Conservation (phyloP, 2,888 invertebrate species). For the Andrena praecox region DNA sequence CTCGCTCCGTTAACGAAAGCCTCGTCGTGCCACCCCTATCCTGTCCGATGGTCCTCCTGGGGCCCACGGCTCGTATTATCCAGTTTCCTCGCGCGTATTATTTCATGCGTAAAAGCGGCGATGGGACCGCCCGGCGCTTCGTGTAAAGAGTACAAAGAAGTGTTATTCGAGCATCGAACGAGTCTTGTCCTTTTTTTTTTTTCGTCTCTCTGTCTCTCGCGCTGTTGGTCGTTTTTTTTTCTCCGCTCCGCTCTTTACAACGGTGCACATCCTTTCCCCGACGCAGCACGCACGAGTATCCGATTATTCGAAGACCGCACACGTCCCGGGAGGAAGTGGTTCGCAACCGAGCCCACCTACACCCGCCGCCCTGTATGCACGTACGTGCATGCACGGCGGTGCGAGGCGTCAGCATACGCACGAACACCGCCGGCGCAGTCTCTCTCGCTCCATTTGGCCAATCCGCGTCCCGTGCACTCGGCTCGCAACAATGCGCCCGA, state of each 20-base stretch:
- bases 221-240: slow-evolving; percentile 2
- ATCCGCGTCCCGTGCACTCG: slow-evolving; percentile 68
- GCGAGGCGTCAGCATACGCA: slow-evolving; percentile 49
- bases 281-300: slow-evolving; percentile 78
- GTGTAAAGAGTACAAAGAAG: slow-evolving; percentile 61
- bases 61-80: slow-evolving; percentile 38
- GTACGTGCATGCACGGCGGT: slow-evolving; percentile 22
- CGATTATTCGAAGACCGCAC: slow-evolving; percentile 81
- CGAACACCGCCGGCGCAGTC: slow-evolving; percentile 42
- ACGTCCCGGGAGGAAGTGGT: slow-evolving; percentile 80
- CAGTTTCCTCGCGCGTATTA: slow-evolving; percentile 43
- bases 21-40: not conserved
- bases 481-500: slow-evolving; percentile 77
- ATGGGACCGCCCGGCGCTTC: slow-evolving; percentile 36
- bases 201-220: not conserved
- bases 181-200: slow-evolving; percentile 35
- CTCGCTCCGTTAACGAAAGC: slow-evolving; percentile 36
- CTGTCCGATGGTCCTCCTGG: not conserved
- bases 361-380: slow-evolving; percentile 26
- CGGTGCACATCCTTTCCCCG: slow-evolving; percentile 70
- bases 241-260: slow-evolving; percentile 48
- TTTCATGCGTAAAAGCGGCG: slow-evolving; percentile 59
- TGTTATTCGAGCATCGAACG: slow-evolving; percentile 64
- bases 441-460: slow-evolving; percentile 77
- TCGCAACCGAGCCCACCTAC: slow-evolving; percentile 74